Evolutionary conservation across 2,113 vertebrate species (phyloP), one percentile per base, ranked within the genome.

Genomic region (Pseudois nayaur): DNA sequence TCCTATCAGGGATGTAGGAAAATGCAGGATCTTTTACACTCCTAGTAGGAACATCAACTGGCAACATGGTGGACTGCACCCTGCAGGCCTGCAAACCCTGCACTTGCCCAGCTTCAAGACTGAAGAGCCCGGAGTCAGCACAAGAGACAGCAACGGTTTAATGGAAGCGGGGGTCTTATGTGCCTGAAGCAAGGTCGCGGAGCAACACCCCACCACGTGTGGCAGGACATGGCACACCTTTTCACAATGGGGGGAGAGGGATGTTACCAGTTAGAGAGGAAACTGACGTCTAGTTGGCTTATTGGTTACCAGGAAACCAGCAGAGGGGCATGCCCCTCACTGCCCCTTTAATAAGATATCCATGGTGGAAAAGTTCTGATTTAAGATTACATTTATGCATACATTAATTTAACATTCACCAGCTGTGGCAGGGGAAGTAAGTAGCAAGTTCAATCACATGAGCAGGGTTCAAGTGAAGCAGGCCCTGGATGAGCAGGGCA

Each of bases 211-310:
- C 31, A 52, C 48, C 17, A 0, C 15, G 0, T 52, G 27, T n/a
- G 78, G 78, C 78, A 13, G 31, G 31, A 23, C 48, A 21, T 1
- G 31, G 78, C 48, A n/a, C 16, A 4, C 12, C 31, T n/a, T 31
- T 52, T 81, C 48, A 14, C 31, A n/a, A 3, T 11, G 3, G 0
- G 17, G 31, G 48, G 31, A 52, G 48, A 52, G 31, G 31, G 29
- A 81, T 33, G 48, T 81, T 52, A 33, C 48, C 78, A 81, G 17
- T 52, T 81, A 52, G 2, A 82, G 48, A n/a, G 48, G 31, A 52
- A 82, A 82, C 50, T 33, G 79, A 52, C 79, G 4, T n/a, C 48
- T 12, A 3, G 48, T n/a, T n/a, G 79, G 10, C 31, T 82, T 50
- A 82, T 2, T 82, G 79, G 79, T 82, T 52, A n/a, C 48, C 79